These are phyloP conservation scores for Dendrocincla tyrannina DNA, from an alignment of 2,797 vertebrate species.

Conservation along the genomic window DNA sequence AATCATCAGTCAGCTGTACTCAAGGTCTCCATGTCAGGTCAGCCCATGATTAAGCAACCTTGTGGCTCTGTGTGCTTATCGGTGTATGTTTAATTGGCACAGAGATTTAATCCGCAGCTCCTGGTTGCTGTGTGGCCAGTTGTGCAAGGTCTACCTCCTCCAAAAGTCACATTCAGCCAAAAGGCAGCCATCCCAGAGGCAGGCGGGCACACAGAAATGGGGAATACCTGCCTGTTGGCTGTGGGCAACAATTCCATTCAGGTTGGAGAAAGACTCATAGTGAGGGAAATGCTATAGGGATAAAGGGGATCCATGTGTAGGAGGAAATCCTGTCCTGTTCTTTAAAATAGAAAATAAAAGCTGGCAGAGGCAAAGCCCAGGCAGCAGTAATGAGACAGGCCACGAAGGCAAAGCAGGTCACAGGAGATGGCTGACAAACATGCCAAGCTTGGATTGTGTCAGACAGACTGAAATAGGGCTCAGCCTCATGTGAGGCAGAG, in stretches of 20 bases:
- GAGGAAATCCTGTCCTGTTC: background rate
- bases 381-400: background rate
- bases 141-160: background rate
- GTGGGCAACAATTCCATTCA: accelerated
- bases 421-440: background rate
- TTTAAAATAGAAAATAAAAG: conserved; percentile 31
- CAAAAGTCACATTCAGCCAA: background rate
- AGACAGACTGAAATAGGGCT: background rate
- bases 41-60: background rate
- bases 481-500: background rate
- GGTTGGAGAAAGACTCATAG: background rate
- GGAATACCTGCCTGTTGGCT: accelerated
- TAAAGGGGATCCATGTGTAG: background rate
- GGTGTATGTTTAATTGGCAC: background rate
- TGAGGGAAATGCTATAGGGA: background rate
- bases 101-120: background rate
- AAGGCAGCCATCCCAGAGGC: accelerated
- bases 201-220: background rate
- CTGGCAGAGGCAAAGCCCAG: background rate
- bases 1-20: background rate
- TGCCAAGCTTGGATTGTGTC: background rate
- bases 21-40: background rate
- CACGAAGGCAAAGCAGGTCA: background rate
- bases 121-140: background rate
- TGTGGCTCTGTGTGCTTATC: background rate